Percentiles rank a stretch among this genome's conserved stretches.
These are phyloP conservation scores for Orthonychiurus folsomi DNA, from an alignment of 2,888 invertebrate genomes.

Conservation along the genomic window DNA sequence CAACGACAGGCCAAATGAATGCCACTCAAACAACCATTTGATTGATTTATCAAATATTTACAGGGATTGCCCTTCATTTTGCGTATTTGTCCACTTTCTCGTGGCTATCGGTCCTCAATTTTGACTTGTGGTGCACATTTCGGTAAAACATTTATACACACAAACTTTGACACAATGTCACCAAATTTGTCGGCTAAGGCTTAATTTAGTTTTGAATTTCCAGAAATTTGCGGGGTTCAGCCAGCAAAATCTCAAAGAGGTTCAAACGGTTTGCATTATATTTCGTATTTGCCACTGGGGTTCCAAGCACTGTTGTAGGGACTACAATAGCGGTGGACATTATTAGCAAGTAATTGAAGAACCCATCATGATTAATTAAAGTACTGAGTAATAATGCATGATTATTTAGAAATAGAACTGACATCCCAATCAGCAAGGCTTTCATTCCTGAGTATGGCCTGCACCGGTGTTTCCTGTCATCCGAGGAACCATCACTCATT, in stretches of 20 bases:
- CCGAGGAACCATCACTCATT: slow-evolving; percentile 19
- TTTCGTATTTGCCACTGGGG: slow-evolving; percentile 28
- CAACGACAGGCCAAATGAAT: too few relatives aligned
- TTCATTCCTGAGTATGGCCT: slow-evolving; percentile 34
- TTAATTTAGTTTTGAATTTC: too few relatives aligned
- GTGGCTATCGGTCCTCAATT: slow-evolving; percentile 35
- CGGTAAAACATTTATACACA: slow-evolving; percentile 21
- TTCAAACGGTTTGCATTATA: slow-evolving; percentile 33
- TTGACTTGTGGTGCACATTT: slow-evolving; percentile 36
- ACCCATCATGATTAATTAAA: background rate
- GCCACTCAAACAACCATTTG: too few relatives aligned
- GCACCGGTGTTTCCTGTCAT: slow-evolving; percentile 27
- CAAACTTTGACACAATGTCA: background rate
- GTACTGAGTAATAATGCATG: background rate
- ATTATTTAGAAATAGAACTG: background rate
- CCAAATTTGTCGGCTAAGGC: background rate
- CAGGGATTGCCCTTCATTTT: slow-evolving; percentile 31
- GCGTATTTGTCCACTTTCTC: slow-evolving; percentile 30
- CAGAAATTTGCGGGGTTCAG: background rate
- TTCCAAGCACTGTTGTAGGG: slow-evolving; percentile 27
- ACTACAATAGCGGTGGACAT: slow-evolving; percentile 28
- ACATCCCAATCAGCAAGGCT: background rate
- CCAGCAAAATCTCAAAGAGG: slow-evolving; percentile 21
- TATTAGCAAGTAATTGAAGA: slow-evolving; percentile 20
- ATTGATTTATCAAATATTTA: too few relatives aligned